Percentiles rank a stretch among this genome's conserved stretches.
Conservation (phyloP, 2,888 invertebrate species). For the Chrysolina americana region DNA sequence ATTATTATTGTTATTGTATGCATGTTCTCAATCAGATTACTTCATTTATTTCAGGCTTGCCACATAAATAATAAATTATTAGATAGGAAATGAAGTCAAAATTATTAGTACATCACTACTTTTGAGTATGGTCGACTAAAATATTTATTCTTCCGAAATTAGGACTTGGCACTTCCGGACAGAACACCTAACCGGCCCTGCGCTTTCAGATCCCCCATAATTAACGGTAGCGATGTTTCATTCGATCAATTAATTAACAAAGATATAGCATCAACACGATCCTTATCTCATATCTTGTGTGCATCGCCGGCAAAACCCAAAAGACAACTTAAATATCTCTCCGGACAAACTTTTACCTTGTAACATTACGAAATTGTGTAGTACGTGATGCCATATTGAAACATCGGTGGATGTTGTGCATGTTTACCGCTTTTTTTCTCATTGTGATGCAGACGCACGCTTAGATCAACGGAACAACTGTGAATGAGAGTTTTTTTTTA, state of each 20-base stretch:
- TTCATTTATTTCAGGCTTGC: no score
- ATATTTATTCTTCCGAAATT: no score
- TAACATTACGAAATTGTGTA: constrained; percentile 44
- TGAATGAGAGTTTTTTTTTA: constrained; percentile 3
- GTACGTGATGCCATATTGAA: constrained; percentile 49
- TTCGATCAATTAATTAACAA: constrained; percentile 63
- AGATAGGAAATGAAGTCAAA: no score
- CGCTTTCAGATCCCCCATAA: constrained; percentile 30
- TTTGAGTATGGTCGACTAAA: no score
- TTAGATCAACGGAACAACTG: not conserved
- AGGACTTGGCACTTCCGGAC: no score
- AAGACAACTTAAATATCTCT: constrained; percentile 37
- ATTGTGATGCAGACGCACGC: constrained; percentile 8
- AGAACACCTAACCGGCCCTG: constrained; percentile 14
- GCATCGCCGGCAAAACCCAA: constrained; percentile 44
- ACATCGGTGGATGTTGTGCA: constrained; percentile 32
- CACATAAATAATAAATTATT: no score
- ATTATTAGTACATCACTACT: no score
- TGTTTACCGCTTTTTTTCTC: constrained; percentile 34
- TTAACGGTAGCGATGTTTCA: constrained; percentile 52
- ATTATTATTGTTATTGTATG: no score
- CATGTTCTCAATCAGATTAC: no score
- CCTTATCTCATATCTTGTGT: constrained; percentile 53
- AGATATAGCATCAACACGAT: constrained; percentile 61
- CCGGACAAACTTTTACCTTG: constrained; percentile 40